Evolutionary conservation across 1,140 invertebrate genomes (phyloP).

Genomic region (Hypsibius dujardini): DNA sequence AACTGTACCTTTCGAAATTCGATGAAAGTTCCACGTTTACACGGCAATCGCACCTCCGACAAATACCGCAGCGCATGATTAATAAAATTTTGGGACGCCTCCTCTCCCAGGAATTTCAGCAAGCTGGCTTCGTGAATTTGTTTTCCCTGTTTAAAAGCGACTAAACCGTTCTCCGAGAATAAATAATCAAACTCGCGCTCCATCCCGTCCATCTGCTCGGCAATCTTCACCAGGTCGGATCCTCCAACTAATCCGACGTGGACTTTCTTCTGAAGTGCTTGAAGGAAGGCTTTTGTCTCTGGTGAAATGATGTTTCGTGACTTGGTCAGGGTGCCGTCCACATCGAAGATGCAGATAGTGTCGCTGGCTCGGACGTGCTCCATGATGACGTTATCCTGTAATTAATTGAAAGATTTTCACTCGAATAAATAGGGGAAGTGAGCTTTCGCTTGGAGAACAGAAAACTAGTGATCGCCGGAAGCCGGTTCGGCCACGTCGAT

Average conservation of each 20-base stretch:
- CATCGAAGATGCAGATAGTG: slow-evolving; percentile 60
- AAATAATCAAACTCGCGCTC: slow-evolving; percentile 64
- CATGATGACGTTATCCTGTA: too few species aligned
- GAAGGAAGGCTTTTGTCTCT: slow-evolving; percentile 57
- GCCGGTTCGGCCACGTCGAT: too few species aligned
- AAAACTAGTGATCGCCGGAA: too few species aligned
- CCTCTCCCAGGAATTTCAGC: slow-evolving; percentile 64
- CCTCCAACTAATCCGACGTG: slow-evolving; percentile 77
- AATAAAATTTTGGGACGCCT: slow-evolving; percentile 71
- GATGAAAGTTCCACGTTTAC: slow-evolving; percentile 86
- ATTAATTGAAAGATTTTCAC: too few species aligned
- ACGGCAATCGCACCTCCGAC: slow-evolving; percentile 63
- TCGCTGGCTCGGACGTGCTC: too few species aligned
- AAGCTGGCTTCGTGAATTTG: slow-evolving; percentile 55
- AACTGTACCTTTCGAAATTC: slow-evolving; percentile 85
- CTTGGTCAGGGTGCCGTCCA: slow-evolving; percentile 83
- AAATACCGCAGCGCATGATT: slow-evolving; percentile 79
- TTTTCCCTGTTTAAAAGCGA: slow-evolving; percentile 58
- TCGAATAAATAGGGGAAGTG: too few species aligned
- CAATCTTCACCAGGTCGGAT: slow-evolving; percentile 80
- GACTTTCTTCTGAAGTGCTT: slow-evolving; percentile 44
- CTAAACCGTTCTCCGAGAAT: slow-evolving; percentile 89
- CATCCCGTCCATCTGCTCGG: slow-evolving; percentile 66
- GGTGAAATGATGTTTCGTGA: slow-evolving; percentile 55
- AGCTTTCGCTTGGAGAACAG: too few species aligned